phyloP scores from a whole-genome alignment of 2,888 invertebrate species.

The Rugalucina vietnamica region DNA sequence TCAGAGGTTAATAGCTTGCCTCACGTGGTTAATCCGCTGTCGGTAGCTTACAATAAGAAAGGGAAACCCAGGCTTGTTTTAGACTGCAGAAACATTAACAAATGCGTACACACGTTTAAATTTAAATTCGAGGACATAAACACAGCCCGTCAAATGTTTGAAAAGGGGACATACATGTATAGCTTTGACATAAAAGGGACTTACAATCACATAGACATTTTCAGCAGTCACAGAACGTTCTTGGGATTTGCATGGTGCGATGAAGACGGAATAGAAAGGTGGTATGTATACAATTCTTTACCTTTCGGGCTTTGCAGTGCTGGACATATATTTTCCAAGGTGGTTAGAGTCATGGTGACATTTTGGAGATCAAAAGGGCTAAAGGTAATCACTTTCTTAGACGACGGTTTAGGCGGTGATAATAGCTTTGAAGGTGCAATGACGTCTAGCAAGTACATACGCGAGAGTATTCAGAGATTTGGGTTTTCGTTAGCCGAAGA shows the following conservation, averaged over 20 bases:
- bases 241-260: slow-evolving; percentile 43
- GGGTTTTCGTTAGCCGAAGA: slow-evolving; percentile 35
- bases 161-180: slow-evolving; percentile 10
- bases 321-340: slow-evolving; percentile 12
- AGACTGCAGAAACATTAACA: slow-evolving; percentile 17
- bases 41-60: slow-evolving; percentile 23
- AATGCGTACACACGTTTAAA: neutral
- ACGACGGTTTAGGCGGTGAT: slow-evolving; percentile 39
- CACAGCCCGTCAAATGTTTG: slow-evolving; percentile 28
- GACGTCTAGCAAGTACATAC: neutral
- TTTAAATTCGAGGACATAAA: slow-evolving; percentile 35
- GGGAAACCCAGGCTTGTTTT: slow-evolving; percentile 13
- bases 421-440: neutral
- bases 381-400: slow-evolving; percentile 33
- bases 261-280: neutral
- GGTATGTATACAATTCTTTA: slow-evolving; percentile 32
- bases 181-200: slow-evolving; percentile 28
- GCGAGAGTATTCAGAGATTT: neutral
- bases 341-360: slow-evolving; percentile 1
- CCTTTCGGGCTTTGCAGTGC: slow-evolving; percentile 27
- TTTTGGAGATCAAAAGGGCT: slow-evolving; percentile 29
- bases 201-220: slow-evolving; percentile 42
- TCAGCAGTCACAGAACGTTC: slow-evolving; percentile 27
- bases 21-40: slow-evolving; percentile 6
- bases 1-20: neutral